phyloP scores from a whole-genome alignment of 2,888 invertebrate genomes.

The Ophion slaviceki region DNA sequence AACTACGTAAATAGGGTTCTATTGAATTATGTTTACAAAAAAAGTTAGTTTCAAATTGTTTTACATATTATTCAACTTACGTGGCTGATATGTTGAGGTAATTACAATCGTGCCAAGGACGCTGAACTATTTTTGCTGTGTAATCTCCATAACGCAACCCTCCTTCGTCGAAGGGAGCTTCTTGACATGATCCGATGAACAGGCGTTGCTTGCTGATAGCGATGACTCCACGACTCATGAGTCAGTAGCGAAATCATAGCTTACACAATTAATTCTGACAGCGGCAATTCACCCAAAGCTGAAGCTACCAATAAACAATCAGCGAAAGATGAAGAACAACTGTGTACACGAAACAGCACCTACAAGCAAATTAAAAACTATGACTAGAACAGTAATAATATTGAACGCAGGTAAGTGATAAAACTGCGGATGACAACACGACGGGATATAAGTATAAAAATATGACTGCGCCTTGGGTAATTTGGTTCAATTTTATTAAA shows the following conservation, averaged over 20 bases:
- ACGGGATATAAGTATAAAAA: not conserved
- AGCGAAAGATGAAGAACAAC: conserved; percentile 5
- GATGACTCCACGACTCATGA: not conserved
- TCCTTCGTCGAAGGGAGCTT: conserved; percentile 6
- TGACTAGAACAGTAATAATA: not conserved
- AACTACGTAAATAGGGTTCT: not conserved
- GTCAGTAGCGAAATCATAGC: not conserved
- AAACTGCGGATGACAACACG: not conserved
- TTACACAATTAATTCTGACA: conserved; percentile 1
- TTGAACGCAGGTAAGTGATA: not conserved
- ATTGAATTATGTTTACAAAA: not conserved
- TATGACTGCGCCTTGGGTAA: too few relatives aligned
- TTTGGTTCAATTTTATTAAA: too few relatives aligned
- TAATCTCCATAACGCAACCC: not conserved
- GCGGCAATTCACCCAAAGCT: not conserved
- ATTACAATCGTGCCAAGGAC: not conserved
- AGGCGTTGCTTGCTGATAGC: not conserved
- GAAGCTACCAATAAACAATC: not conserved
- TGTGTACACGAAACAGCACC: not conserved
- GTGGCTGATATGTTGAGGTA: conserved; percentile 15
- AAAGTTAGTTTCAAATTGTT: not conserved
- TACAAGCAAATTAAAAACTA: conserved; percentile 7
- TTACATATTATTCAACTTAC: conserved; percentile 7
- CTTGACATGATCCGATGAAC: not conserved
- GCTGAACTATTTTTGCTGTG: conserved; percentile 1